A percentile compares a stretch with the other conserved stretches of the same genome.
phyloP scores from a whole-genome alignment of 2,797 vertebrate species.

The Enteromius paludinosus region DNA sequence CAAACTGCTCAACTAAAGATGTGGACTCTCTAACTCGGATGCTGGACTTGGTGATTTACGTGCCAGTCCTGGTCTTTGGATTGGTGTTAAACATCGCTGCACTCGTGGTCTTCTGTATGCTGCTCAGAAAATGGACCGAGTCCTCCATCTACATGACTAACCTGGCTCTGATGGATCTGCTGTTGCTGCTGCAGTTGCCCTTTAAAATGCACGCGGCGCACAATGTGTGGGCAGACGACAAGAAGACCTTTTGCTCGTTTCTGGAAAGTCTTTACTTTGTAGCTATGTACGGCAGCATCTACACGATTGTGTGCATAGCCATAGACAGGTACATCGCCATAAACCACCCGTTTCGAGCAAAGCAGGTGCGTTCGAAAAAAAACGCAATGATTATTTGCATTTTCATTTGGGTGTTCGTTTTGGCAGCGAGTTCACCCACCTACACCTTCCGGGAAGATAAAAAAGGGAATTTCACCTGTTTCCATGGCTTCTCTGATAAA shows the following conservation, averaged over 20 bases:
- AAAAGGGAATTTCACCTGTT: slow-evolving; percentile 68
- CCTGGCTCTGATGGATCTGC: slow-evolving; percentile 83
- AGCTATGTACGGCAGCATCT: slow-evolving; percentile 89
- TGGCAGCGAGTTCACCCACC: slow-evolving; percentile 71
- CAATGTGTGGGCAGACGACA: rapidly evolving
- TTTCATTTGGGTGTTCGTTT: slow-evolving; percentile 78
- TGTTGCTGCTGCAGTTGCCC: slow-evolving; percentile 86
- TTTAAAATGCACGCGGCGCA: slow-evolving; percentile 81
- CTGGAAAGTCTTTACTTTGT: slow-evolving; percentile 86
- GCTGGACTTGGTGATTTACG: slow-evolving; percentile 78
- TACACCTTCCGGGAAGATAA: slow-evolving; percentile 65
- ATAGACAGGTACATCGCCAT: slow-evolving; percentile 87
- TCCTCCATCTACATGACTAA: slow-evolving; percentile 90
- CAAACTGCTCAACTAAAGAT: slow-evolving; percentile 64
- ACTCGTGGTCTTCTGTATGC: slow-evolving; percentile 77
- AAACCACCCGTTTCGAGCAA: slow-evolving; percentile 78
- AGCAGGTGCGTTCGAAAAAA: slow-evolving; percentile 78
- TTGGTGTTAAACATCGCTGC: slow-evolving; percentile 80
- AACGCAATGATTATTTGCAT: slow-evolving; percentile 72
- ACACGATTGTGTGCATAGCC: slow-evolving; percentile 87
- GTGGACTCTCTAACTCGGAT: slow-evolving; percentile 71
- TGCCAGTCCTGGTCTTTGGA: slow-evolving; percentile 85
- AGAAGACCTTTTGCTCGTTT: slow-evolving; percentile 74
- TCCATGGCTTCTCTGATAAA: slow-evolving; percentile 77
- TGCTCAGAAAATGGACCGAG: slow-evolving; percentile 81